Base-by-base conservation (phyloP, 2,888 invertebrate species). In the Fragum whitleyi region DNA sequence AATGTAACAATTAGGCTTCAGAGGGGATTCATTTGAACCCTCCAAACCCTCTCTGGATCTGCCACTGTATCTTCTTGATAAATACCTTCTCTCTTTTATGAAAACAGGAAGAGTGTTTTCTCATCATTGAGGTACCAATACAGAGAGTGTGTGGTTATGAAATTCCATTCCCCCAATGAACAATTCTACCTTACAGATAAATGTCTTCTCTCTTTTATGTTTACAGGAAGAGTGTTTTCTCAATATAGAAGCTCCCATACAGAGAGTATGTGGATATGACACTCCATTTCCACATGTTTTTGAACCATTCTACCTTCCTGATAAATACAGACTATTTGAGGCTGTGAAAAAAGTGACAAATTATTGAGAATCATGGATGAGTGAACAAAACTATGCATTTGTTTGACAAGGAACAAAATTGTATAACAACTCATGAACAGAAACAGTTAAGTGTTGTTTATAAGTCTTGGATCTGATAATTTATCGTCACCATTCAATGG, bases 141-240 rank as follows among this genome's bases (percentile, higher is more conserved):
- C 95, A 95, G 61, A 96, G 99, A 86, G 97, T 98, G 68, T 96
- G 98, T 29, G 98, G 99, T 16, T 98, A 98, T 96, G 99, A 99
- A 95, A 97, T 98, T 2, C 99, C 99, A 16, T 99, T 99, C 95
- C 98, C 99, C 6, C 98, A 98, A 96, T 94, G 99, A 99, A 94
- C 97, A 97, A 0, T 97, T 99, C 95, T n/a, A n/a, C n/a, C n/a
- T n/a, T n/a, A n/a, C n/a, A n/a, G n/a, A n/a, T n/a, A n/a, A n/a
- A n/a, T n/a, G n/a, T n/a, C n/a, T n/a, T n/a, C n/a, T n/a, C n/a
- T n/a, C n/a, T n/a, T n/a, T n/a, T n/a, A n/a, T n/a, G n/a, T 61
- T 89, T 90, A 26, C 95, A 98, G 97, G 96, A 97, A 92, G 96
- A 97, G 90, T 99, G 99, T 93, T 99, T 99, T 95, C 95, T 99